Base-by-base conservation (phyloP, 2,888 invertebrate species). In the Dyspetes luteomarginatus region DNA sequence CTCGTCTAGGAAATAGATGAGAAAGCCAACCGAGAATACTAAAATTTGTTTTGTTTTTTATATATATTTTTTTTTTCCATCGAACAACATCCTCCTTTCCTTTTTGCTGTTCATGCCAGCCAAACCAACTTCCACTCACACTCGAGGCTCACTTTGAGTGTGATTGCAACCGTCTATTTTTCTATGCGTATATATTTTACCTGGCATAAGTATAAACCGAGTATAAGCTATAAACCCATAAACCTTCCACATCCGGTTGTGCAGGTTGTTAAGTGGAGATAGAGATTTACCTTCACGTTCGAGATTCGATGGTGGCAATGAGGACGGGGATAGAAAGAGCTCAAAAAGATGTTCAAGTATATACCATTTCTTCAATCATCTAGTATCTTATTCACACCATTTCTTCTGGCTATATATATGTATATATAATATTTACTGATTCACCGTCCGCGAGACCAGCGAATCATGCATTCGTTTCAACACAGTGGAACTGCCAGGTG, bases 171-270 rank as follows among this genome's bases (percentile, higher is more conserved):
- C 28, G 5, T n/a, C 28, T 4, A 62, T 19, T 52, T n/a, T 17
- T 30, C 4, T 58, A 2, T 4, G 3, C 4, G 9, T 48, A 36
- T 43, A 30, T 30, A 60, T 62, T 2, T 48, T 9, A 5, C 17
- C 24, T 64, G 58, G 15, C 62, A 22, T 52, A 43, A 7, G 52
- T 68, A 68, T 68, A 55, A 62, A 28, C 17, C 52, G 60, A 26
- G 67, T 60, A 67, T 73, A 73, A 78, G 62, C 78, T 78, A 72
- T 73, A 72, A 78, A n/a, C n/a, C n/a, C n/a, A n/a, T n/a, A n/a
- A 48, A 72, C 50, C 67, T 67, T 73, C 67, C 41, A 30, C 67
- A 52, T 72, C 72, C 72, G 78, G 72, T 67, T 62, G 67, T 15
- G 28, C 72, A 60, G 60, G 60, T 62, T 62, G 60, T 67, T 67